Conservation (phyloP, 2,113 vertebrate genomes). For the Otocyon megalotis region DNA sequence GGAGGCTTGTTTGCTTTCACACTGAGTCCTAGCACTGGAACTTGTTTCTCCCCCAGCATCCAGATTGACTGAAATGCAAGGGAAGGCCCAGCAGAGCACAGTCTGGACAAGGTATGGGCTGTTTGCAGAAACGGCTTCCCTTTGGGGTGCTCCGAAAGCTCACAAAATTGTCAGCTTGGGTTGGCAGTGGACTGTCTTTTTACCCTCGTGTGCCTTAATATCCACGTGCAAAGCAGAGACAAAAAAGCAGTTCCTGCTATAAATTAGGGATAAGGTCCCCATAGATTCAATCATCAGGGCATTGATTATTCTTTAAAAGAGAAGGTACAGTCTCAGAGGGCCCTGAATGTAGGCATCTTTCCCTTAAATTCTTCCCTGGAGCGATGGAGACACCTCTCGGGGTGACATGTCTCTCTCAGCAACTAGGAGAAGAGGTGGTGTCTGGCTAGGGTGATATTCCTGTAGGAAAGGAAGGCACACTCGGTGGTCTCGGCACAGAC, state of each 20-base stretch:
- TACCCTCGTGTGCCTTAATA: background rate
- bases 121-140: background rate
- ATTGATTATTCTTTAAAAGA: background rate
- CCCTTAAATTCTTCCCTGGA: background rate
- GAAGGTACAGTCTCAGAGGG: background rate
- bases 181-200: background rate
- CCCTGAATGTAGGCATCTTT: background rate
- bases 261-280: too few relatives aligned
- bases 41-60: background rate
- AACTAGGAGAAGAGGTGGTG: background rate
- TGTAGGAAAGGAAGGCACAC: background rate
- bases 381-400: fast-evolving
- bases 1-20: background rate
- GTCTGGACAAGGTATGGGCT: background rate
- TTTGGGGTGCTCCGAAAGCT: background rate
- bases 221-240: background rate
- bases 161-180: fast-evolving
- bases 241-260: background rate
- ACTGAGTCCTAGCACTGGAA: background rate
- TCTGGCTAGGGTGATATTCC: background rate
- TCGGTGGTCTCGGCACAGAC: background rate
- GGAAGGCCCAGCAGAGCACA: background rate
- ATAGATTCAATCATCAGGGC: background rate
- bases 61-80: background rate
- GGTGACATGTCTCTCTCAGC: background rate